Evolutionary conservation across 2,797 vertebrate genomes (phyloP).

Genomic region (Lutjanus campechanus): DNA sequence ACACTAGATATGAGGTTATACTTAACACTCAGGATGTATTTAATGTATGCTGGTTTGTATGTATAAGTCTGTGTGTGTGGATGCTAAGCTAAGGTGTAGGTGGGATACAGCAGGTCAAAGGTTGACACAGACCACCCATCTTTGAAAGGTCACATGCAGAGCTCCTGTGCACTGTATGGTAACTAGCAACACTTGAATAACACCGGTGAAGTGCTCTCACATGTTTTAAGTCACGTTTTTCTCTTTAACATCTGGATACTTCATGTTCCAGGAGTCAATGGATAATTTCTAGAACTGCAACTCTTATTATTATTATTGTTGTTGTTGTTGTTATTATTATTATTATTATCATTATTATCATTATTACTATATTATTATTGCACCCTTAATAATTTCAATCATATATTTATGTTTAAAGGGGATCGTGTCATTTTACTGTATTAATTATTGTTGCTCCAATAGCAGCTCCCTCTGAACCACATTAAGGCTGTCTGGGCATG

Average conservation of each 20-base stretch:
- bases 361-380: too few species aligned
- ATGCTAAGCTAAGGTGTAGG: slow-evolving; percentile 12
- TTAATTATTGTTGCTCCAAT: slow-evolving; percentile 30
- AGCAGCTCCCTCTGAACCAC: slow-evolving; percentile 12
- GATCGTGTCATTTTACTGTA: slow-evolving; percentile 24
- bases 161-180: slow-evolving; percentile 27
- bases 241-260: not conserved
- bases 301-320: too few species aligned
- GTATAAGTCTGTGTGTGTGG: slow-evolving; percentile 8
- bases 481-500: slow-evolving; percentile 43
- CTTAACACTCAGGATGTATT: slow-evolving; percentile 12
- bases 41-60: not conserved
- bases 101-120: slow-evolving; percentile 61
- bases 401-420: not conserved
- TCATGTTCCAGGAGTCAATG: not conserved
- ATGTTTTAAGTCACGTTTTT: slow-evolving; percentile 41
- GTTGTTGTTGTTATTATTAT: too few species aligned
- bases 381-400: too few species aligned
- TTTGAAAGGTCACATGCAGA: slow-evolving; percentile 59
- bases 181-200: slow-evolving; percentile 38
- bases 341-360: too few species aligned
- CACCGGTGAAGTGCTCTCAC: slow-evolving; percentile 15
- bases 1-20: slow-evolving; percentile 10
- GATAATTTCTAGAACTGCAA: not conserved
- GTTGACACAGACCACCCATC: slow-evolving; percentile 52